Conservation (phyloP, 2,113 vertebrate genomes). For the Dissostichus mawsoni region DNA sequence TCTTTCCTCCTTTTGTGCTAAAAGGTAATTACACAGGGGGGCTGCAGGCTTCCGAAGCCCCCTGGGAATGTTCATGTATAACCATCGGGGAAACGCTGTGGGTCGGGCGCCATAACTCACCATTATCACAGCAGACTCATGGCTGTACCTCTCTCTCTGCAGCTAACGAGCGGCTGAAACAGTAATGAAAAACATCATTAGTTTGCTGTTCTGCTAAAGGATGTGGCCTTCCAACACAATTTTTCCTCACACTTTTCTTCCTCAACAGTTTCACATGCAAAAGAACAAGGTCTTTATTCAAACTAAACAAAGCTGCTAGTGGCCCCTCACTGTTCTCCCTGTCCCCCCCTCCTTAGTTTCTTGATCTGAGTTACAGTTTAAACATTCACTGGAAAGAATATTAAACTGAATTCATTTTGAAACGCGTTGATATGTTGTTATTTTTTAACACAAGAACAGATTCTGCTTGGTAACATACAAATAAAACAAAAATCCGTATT, state of each 20-base stretch:
- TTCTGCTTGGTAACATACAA: neutral
- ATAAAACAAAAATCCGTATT: too few species aligned
- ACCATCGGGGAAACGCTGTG: constrained; percentile 49
- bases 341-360: neutral
- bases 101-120: constrained; percentile 75
- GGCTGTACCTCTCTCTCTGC: constrained; percentile 46
- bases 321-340: neutral
- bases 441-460: neutral
- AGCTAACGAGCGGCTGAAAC: constrained; percentile 60
- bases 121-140: constrained; percentile 80
- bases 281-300: constrained; percentile 1
- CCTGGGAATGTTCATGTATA: constrained; percentile 64
- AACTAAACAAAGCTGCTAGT: neutral
- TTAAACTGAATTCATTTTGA: neutral
- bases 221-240: constrained; percentile 40
- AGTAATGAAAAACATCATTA: constrained; percentile 72
- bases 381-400: neutral
- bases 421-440: neutral
- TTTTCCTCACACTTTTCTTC: constrained; percentile 43
- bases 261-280: constrained; percentile 27
- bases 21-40: constrained; percentile 66
- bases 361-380: neutral
- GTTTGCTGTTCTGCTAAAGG: constrained; percentile 48
- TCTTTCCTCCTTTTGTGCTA: constrained; percentile 43
- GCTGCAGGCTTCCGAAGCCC: constrained; percentile 40